Evolutionary conservation across 2,888 invertebrate genomes (phyloP), one percentile per base, ranked within the genome.

Genomic region (Physocephala rufipes): DNA sequence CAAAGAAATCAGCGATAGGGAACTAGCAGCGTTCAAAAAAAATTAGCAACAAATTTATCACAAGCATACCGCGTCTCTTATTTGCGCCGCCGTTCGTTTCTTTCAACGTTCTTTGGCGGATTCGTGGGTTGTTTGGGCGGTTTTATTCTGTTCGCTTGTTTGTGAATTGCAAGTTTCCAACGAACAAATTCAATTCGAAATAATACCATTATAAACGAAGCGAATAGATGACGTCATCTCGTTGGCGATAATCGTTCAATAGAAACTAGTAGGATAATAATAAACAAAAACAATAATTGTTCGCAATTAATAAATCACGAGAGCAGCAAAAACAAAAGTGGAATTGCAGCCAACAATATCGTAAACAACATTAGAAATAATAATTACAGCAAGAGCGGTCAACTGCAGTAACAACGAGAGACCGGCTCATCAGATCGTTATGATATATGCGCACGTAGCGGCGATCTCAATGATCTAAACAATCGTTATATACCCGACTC

Each of bases 301-400:
- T 36, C 15, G 21, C 43, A 43, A 43, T 19, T 4, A 13, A 43
- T 12, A 53, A 21, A 28, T 43, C 19, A 43, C 66, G 36, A 24
- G 13, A 55, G 2, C 36, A 36, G 15, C 66, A 55, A 51, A 16
- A 47, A 30, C n/a, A 47, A 15, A 53, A 53, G 7, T 26, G 61
- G 9, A 12, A 36, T 7, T 19, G 61, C 15, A 28, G 3, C 61
- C 15, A 61, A 19, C 36, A 55, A 55, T 19, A 26, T 13, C 55
- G 53, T n/a, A 13, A 43, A 24, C 58, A 66, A 28, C 53, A 65
- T 43, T 13, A 53, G 30, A 30, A 30, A 53, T 21, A 45, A 19
- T 45, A 63, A 63, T 45, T 13, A 43, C 62, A 47, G 47, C 64
- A 26, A 30, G 21, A 21, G 13, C 63, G 19, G 63, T 47, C 61